Evolutionary conservation across 1,140 invertebrate species (phyloP).

Genomic region (Cryptotermes secundus): DNA sequence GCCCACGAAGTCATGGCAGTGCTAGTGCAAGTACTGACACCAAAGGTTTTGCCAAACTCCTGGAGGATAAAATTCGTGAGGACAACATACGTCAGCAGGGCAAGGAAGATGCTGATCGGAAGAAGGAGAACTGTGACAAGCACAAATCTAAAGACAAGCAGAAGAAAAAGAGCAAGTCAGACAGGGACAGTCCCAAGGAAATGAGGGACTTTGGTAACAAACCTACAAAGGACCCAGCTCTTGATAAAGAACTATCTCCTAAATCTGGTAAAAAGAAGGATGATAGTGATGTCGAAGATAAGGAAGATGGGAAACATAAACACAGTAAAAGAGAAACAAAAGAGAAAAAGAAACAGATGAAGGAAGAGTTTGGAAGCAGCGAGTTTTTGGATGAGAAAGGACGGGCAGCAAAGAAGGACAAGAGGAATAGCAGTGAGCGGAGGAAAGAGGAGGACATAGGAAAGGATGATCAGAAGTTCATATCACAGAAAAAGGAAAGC

Average conservation of each 20-base stretch:
- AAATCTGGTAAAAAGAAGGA: conserved; percentile 33
- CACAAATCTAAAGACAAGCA: conserved; percentile 44
- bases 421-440: conserved; percentile 39
- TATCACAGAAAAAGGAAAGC: not conserved
- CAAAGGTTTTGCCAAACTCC: not conserved
- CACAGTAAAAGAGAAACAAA: conserved; percentile 38
- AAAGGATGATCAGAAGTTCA: not conserved
- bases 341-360: conserved; percentile 37
- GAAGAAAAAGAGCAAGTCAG: conserved; percentile 53
- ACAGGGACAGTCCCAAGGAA: conserved; percentile 54
- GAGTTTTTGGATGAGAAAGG: conserved; percentile 36
- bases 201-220: conserved; percentile 32
- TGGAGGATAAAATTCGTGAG: conserved; percentile 38
- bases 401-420: conserved; percentile 34
- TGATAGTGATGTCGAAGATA: conserved; percentile 37
- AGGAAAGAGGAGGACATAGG: conserved; percentile 46
- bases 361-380: conserved; percentile 37
- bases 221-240: conserved; percentile 22
- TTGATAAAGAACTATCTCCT: conserved; percentile 29
- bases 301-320: conserved; percentile 40
- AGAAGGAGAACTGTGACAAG: conserved; percentile 39
- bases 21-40: conserved; percentile 31
- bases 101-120: conserved; percentile 49
- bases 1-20: conserved; percentile 43
- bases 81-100: conserved; percentile 18